Base-by-base conservation (phyloP, 2,113 vertebrate species). In the Forbesichthys agassizii region DNA sequence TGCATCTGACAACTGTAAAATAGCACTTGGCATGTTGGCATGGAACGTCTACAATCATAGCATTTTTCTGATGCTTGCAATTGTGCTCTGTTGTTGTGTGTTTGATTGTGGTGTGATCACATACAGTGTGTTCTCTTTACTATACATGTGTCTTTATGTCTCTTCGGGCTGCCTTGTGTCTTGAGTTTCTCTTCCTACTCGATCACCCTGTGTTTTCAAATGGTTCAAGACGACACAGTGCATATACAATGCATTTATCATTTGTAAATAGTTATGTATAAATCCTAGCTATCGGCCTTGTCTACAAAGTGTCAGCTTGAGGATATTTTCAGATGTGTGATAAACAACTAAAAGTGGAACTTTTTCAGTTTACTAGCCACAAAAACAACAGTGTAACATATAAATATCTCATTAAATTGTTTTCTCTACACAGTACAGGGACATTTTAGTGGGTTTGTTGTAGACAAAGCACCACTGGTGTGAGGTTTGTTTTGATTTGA, bases 21-120 rank as follows among this genome's bases (percentile, higher is more conserved):
- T 90, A 92, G 92, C 89, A 90, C 86, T 27, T 27, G 27, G 27
- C 27, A 27, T 27, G 59, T 92, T 90, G 90, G 92, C 91, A 93
- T 92, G 91, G 90, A 91, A 91, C 83, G 58, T 85, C 81, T 79
- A 47, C 61, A 71, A 72, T 58, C 84, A 42, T 68, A 46, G 62
- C 10, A 59, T 49, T 62, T 67, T 61, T 67, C 13, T 73, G 58
- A 63, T 85, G 73, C 33, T 71, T 72, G 63, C 33, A 61, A 64
- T 64, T 73, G 62, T 70, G 36, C 64, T 73, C 61, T 70, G 71
- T 3, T 36, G 46, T 61, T 54, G 18, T 47, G 58, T 80, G 51
- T 61, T 78, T 73, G 47, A 33, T 56, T 52, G 52, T 56, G 53
- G 55, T 13, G 4, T 77, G 59, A 48, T 64, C 10, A 48, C 61